Evolutionary conservation across 2,113 vertebrate species (phyloP).

Genomic region (Amazona vittata): DNA sequence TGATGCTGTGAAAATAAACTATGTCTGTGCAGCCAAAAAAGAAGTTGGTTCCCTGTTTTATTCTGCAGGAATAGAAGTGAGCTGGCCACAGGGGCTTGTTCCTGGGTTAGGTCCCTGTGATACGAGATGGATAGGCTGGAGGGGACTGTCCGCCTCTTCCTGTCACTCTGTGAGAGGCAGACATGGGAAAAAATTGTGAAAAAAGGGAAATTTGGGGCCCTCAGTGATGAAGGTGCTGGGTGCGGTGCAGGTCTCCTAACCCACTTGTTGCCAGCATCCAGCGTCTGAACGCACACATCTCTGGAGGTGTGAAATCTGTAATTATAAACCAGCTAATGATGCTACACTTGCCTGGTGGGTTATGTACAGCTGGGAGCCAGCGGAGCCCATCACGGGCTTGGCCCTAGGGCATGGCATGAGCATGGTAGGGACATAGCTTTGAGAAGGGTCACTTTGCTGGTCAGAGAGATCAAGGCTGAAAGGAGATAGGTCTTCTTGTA

Average conservation of each 20-base stretch:
- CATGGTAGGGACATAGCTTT: accelerated
- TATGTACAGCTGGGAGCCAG: neutral
- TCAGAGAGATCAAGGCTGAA: neutral
- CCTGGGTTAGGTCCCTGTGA: no score
- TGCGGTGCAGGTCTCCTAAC: neutral
- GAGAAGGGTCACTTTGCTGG: neutral
- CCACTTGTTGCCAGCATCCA: neutral
- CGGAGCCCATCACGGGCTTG: neutral
- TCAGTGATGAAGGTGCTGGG: accelerated
- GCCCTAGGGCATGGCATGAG: accelerated
- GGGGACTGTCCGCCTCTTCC: accelerated
- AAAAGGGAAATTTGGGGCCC: neutral
- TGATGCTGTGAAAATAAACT: neutral
- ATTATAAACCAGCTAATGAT: neutral
- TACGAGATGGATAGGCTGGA: neutral
- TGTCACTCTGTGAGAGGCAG: accelerated
- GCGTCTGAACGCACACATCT: accelerated
- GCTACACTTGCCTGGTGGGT: accelerated
- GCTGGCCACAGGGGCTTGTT: accelerated
- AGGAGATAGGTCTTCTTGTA: neutral
- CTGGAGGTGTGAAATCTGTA: neutral
- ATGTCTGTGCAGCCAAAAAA: neutral
- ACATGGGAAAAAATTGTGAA: neutral
- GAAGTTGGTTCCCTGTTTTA: neutral
- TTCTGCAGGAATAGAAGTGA: neutral